Evolutionary conservation across 2,113 vertebrate genomes (phyloP).

Genomic region (Ramphastos sulfuratus): DNA sequence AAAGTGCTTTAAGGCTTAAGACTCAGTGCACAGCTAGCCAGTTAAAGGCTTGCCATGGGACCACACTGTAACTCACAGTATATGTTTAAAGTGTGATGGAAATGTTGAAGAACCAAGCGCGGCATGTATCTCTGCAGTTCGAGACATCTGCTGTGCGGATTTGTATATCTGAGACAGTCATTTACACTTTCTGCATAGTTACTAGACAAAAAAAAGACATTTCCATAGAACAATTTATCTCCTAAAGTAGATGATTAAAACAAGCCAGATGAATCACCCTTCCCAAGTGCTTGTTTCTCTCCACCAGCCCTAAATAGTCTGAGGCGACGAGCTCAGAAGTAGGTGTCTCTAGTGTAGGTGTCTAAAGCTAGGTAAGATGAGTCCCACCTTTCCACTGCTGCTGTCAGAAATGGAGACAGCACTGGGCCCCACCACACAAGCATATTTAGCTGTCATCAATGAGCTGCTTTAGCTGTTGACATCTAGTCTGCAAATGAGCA

Average conservation of each 20-base stretch:
- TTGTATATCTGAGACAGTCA: constrained; percentile 43
- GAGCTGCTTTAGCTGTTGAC: neutral
- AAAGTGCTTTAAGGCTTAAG: neutral
- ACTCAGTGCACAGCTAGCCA: neutral
- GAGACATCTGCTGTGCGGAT: constrained; percentile 34
- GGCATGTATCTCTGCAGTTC: neutral
- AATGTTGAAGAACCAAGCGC: neutral
- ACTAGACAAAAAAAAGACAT: constrained; percentile 60
- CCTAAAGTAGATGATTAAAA: constrained; percentile 29
- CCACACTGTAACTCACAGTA: neutral
- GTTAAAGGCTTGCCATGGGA: neutral
- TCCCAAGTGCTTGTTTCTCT: constrained; percentile 45
- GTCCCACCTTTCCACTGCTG: neutral
- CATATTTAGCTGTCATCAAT: neutral
- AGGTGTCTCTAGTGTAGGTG: constrained; percentile 37
- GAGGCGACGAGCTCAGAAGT: neutral
- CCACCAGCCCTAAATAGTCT: constrained; percentile 49
- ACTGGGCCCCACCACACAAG: neutral
- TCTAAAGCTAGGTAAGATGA: constrained; percentile 28
- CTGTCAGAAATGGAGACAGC: neutral
- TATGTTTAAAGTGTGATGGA: neutral
- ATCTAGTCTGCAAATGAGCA: neutral
- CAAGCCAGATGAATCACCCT: constrained; percentile 58
- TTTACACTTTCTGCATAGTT: constrained; percentile 63
- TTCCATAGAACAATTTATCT: constrained; percentile 55